Conservation (phyloP, 92 coral and sea anemone species). For the Palythoa caribaeorum region DNA sequence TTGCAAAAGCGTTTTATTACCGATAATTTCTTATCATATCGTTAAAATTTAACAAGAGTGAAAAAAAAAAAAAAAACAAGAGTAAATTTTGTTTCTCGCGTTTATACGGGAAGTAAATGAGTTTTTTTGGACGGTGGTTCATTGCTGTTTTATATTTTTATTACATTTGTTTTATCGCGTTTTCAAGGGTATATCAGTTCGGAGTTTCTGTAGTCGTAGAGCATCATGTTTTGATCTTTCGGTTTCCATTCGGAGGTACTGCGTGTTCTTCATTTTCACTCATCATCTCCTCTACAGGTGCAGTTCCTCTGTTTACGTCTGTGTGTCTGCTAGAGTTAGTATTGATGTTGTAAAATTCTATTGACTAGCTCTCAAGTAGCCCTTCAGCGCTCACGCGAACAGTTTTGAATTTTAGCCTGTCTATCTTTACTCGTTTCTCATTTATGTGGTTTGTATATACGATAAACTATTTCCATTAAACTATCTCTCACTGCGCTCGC, state of each 20-base stretch:
- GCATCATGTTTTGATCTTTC: background rate
- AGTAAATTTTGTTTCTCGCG: too few relatives aligned
- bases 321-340: slow-evolving; percentile 2
- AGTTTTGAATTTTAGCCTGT: background rate
- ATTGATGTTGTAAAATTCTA: background rate
- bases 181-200: background rate
- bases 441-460: background rate
- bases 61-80: too few relatives aligned
- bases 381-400: background rate
- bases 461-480: background rate
- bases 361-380: background rate
- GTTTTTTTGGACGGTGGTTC: too few relatives aligned
- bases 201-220: background rate
- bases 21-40: background rate
- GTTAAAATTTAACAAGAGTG: too few relatives aligned
- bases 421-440: too few relatives aligned
- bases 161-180: background rate
- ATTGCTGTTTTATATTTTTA: background rate
- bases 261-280: background rate
- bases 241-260: background rate
- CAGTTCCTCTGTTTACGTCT: background rate
- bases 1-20: background rate
- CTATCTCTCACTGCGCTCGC: background rate
- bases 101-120: too few relatives aligned
- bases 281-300: background rate